Percentiles rank a stretch among this genome's conserved stretches.
Evolutionary conservation across 1,140 invertebrate genomes (phyloP).

Genomic region (Heterodera schachtii): DNA sequence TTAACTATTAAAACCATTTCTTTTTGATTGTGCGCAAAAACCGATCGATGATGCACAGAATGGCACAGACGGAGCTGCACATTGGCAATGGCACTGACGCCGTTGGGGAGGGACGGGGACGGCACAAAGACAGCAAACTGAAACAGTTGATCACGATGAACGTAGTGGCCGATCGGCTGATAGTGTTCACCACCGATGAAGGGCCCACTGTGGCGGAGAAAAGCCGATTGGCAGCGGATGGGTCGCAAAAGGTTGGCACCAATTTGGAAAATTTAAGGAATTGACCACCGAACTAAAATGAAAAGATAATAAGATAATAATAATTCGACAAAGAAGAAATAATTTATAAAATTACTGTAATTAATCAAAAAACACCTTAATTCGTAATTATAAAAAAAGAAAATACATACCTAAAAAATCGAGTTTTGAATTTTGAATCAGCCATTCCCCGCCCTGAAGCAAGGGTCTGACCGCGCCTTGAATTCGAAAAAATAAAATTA

Average conservation of each 20-base stretch:
- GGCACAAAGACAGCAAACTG: constrained; percentile 4
- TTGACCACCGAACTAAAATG: too few species aligned
- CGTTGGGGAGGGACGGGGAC: neutral
- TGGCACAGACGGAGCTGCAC: neutral
- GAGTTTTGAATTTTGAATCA: too few species aligned
- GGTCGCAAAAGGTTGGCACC: neutral
- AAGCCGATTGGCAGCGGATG: constrained; percentile 8
- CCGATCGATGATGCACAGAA: constrained; percentile 12
- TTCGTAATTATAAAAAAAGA: too few species aligned
- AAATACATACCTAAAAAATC: too few species aligned
- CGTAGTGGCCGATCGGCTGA: constrained; percentile 18
- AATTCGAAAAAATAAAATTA: too few species aligned
- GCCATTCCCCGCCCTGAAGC: too few species aligned
- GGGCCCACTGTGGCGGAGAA: constrained; percentile 12
- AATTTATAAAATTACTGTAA: too few species aligned
- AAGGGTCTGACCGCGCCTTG: too few species aligned
- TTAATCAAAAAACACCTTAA: too few species aligned
- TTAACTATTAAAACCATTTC: neutral
- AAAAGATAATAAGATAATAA: too few species aligned
- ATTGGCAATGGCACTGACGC: neutral
- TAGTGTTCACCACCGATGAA: constrained; percentile 28
- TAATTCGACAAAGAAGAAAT: too few species aligned
- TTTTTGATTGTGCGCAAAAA: neutral
- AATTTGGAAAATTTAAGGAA: neutral
- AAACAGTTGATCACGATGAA: constrained; percentile 22